These are phyloP conservation scores for Penaeus monodon DNA, from an alignment of 2,888 invertebrate species.

Conservation along the genomic window DNA sequence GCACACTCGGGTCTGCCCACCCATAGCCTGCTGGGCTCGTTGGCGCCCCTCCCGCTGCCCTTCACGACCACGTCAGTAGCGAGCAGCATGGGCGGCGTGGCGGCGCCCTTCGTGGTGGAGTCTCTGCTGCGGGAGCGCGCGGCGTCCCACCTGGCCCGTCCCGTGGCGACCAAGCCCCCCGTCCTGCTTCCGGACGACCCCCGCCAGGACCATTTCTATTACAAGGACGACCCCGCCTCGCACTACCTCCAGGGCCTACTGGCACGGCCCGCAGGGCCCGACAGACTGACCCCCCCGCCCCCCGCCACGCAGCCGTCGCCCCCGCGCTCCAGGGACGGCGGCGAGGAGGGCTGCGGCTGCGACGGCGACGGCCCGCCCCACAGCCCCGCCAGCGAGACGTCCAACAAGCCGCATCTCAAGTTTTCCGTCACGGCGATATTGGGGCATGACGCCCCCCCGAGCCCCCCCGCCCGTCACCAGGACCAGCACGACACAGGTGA, in stretches of 20 bases:
- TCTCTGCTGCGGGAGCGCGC: slow-evolving; percentile 61
- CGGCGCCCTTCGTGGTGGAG: slow-evolving; percentile 62
- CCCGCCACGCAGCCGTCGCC: slow-evolving; percentile 43
- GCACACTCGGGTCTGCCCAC: slow-evolving; percentile 47
- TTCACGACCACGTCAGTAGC: slow-evolving; percentile 43
- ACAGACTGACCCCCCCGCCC: slow-evolving; percentile 43
- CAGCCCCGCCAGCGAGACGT: slow-evolving; percentile 38
- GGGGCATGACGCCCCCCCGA: slow-evolving; percentile 59
- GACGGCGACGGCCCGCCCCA: slow-evolving; percentile 43
- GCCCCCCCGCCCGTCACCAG: slow-evolving; percentile 23
- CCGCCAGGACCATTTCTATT: slow-evolving; percentile 49
- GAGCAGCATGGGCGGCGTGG: slow-evolving; percentile 32
- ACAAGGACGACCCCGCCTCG: slow-evolving; percentile 62
- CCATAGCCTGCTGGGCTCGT: slow-evolving; percentile 58
- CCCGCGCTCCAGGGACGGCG: slow-evolving; percentile 39
- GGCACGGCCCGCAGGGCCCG: slow-evolving; percentile 53
- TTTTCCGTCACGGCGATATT: slow-evolving; percentile 65
- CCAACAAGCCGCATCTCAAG: slow-evolving; percentile 63
- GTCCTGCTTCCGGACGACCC: slow-evolving; percentile 32
- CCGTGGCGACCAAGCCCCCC: slow-evolving; percentile 64
- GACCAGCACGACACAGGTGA: slow-evolving; percentile 43
- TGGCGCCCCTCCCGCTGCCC: slow-evolving; percentile 60
- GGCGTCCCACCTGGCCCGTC: slow-evolving; percentile 55
- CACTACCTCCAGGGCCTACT: slow-evolving; percentile 60
- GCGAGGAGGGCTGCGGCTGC: slow-evolving; percentile 46